A percentile compares a stretch with the other conserved stretches of the same genome.
These are phyloP conservation scores for Crotophaga sulcirostris DNA, from an alignment of 2,113 vertebrate genomes.

Conservation along the genomic window DNA sequence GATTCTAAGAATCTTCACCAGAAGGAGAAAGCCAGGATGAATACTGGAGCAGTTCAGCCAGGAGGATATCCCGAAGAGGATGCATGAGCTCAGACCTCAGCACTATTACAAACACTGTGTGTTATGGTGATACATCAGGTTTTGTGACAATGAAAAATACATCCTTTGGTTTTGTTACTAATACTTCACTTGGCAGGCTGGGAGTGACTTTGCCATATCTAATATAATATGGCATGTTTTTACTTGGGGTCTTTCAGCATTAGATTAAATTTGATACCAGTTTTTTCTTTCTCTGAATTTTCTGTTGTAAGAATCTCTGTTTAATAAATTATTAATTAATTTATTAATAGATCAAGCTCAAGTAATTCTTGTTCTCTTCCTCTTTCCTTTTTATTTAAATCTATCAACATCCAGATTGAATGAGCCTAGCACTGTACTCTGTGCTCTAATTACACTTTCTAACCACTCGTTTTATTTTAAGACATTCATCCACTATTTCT, in stretches of 20 bases:
- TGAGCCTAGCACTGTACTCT: background rate
- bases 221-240: background rate
- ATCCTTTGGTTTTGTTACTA: background rate
- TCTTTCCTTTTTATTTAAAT: background rate
- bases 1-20: background rate
- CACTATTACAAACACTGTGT: background rate
- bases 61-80: background rate
- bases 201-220: background rate
- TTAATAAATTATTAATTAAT: background rate
- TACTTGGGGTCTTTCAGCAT: background rate
- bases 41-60: background rate
- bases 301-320: background rate
- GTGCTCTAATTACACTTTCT: background rate
- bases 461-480: background rate
- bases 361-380: background rate
- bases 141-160: background rate
- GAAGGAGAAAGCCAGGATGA: background rate
- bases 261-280: background rate
- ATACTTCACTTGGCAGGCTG: background rate
- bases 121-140: rapidly evolving
- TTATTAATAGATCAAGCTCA: background rate
- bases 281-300: background rate
- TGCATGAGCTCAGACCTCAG: background rate
- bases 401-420: background rate
- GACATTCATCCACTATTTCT: background rate